phyloP scores from a whole-genome alignment of 2,888 invertebrate species.

The Lacanobia oleracea region DNA sequence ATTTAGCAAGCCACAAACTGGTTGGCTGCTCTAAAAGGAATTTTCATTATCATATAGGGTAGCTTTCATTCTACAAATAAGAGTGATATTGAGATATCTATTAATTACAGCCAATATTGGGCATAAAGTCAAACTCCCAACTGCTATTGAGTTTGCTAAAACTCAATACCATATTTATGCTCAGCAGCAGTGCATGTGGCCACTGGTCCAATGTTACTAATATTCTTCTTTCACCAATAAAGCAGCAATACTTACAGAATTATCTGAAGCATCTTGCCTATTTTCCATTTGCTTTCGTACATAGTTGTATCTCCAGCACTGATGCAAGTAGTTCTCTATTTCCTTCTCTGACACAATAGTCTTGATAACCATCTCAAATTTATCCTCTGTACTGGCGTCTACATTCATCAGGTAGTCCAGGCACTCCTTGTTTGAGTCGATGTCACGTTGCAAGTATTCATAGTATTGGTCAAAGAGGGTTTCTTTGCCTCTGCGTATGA shows the following conservation, averaged over 20 bases:
- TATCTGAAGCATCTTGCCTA: conserved; percentile 70
- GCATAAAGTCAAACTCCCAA: too few species aligned
- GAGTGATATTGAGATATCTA: too few species aligned
- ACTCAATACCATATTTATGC: too few species aligned
- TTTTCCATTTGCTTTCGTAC: conserved; percentile 75
- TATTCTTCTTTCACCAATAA: not conserved
- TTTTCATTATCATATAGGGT: too few species aligned
- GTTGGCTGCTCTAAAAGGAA: too few species aligned
- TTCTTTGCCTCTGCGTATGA: conserved; percentile 83
- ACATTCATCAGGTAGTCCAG: conserved; percentile 80
- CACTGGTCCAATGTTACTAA: too few species aligned
- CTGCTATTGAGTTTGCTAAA: too few species aligned
- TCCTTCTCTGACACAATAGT: conserved; percentile 81
- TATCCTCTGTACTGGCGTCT: conserved; percentile 84
- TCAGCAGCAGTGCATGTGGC: too few species aligned
- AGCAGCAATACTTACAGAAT: conserved; percentile 71
- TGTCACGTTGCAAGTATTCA: conserved; percentile 68
- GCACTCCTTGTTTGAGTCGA: conserved; percentile 70
- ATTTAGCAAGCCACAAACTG: not conserved
- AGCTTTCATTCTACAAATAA: too few species aligned
- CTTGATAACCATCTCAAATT: conserved; percentile 81
- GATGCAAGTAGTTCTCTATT: conserved; percentile 83
- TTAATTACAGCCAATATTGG: too few species aligned
- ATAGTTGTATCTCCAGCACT: conserved; percentile 85
- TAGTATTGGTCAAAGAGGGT: conserved; percentile 81